Conservation (phyloP, 2,113 vertebrate species). For the Oryzias curvinotus region DNA sequence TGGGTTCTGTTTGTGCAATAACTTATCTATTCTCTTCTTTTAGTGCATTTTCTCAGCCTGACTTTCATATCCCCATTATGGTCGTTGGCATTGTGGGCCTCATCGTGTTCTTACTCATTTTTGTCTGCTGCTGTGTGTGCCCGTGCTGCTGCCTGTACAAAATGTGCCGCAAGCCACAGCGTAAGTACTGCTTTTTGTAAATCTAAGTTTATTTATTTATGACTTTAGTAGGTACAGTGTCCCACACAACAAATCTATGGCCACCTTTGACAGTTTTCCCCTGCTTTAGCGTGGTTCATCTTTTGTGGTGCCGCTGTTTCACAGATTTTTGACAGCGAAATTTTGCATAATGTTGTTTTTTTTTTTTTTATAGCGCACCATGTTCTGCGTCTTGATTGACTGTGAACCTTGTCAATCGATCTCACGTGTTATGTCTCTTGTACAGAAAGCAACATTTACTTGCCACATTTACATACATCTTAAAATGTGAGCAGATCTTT, state of each 20-base stretch:
- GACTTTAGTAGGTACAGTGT: neutral
- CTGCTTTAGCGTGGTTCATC: too few species aligned
- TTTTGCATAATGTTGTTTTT: too few species aligned
- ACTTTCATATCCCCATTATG: neutral
- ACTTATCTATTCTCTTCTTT: slow-evolving; percentile 6
- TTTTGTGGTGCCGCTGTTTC: too few species aligned
- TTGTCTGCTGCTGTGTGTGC: slow-evolving; percentile 87
- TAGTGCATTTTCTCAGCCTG: neutral
- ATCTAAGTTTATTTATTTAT: neutral
- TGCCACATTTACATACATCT: too few species aligned
- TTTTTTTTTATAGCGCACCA: too few species aligned
- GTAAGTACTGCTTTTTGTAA: slow-evolving; percentile 73
- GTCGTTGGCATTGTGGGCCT: slow-evolving; percentile 17
- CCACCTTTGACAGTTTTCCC: too few species aligned
- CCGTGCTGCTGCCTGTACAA: slow-evolving; percentile 94
- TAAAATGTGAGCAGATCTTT: too few species aligned
- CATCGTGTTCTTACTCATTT: slow-evolving; percentile 63
- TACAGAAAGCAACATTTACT: too few species aligned
- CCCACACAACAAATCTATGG: neutral
- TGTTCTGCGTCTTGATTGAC: too few species aligned
- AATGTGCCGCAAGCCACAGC: slow-evolving; percentile 80
- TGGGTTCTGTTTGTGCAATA: neutral
- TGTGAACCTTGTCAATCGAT: too few species aligned
- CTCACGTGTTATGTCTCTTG: too few species aligned
- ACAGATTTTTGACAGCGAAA: too few species aligned